These are phyloP conservation scores for Pachypeltis micranthus DNA, from an alignment of 1,140 invertebrate species.

Conservation along the genomic window DNA sequence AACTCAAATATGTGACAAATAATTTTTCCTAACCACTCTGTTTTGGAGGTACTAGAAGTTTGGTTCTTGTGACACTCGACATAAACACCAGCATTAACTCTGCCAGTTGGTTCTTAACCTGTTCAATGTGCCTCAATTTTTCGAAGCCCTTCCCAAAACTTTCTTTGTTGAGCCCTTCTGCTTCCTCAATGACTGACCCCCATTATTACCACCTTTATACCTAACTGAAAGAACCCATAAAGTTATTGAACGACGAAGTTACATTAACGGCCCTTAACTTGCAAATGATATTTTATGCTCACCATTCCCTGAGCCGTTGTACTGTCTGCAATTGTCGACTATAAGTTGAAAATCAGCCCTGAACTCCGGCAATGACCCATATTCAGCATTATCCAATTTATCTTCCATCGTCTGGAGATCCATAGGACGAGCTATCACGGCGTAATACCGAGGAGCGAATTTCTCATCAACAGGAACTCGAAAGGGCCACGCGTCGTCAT, in stretches of 20 bases:
- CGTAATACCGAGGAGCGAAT: slow-evolving; percentile 78
- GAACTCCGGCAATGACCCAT: slow-evolving; percentile 67
- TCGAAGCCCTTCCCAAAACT: no score
- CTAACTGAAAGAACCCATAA: no score
- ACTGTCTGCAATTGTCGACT: slow-evolving; percentile 79
- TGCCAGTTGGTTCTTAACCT: no score
- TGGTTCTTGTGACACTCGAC: no score
- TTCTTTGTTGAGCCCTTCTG: neutral
- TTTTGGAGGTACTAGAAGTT: no score
- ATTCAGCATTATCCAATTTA: slow-evolving; percentile 65
- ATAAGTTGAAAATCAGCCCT: slow-evolving; percentile 78
- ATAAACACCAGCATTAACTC: no score
- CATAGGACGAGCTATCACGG: slow-evolving; percentile 66
- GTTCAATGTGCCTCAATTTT: no score
- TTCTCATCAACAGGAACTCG: slow-evolving; percentile 80
- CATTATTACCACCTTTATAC: neutral
- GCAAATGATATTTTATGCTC: slow-evolving; percentile 28
- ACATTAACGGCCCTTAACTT: neutral
- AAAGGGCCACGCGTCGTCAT: slow-evolving; percentile 86
- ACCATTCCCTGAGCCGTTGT: slow-evolving; percentile 88
- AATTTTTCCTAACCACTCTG: no score
- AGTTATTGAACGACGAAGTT: no score
- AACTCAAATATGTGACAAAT: no score
- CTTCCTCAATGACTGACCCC: neutral
- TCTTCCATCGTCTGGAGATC: slow-evolving; percentile 79